These are phyloP conservation scores for Pocillopora damicornis DNA, from an alignment of 64 coral and sea anemone species.

Conservation along the genomic window DNA sequence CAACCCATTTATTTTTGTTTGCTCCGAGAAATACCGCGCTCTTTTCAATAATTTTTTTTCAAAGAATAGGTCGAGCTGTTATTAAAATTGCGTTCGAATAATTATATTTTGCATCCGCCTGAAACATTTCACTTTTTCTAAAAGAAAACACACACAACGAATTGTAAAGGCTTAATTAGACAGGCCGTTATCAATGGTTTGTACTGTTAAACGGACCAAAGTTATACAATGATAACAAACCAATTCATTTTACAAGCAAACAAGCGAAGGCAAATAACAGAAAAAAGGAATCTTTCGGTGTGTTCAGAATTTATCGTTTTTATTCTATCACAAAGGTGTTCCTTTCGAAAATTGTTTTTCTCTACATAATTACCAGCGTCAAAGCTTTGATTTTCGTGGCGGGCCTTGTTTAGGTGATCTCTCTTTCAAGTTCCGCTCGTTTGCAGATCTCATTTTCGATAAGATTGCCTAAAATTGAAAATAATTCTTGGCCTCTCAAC, in stretches of 20 bases:
- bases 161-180: slow-evolving; percentile 84
- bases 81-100: slow-evolving; percentile 73
- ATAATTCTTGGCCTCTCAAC: slow-evolving; percentile 79
- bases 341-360: slow-evolving; percentile 4
- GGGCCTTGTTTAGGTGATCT: slow-evolving; percentile 49
- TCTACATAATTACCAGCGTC: slow-evolving; percentile 25
- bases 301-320: slow-evolving; percentile 12
- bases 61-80: slow-evolving; percentile 74
- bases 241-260: slow-evolving; percentile 80
- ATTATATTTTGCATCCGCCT: slow-evolving; percentile 77
- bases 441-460: slow-evolving; percentile 84
- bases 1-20: slow-evolving; percentile 65
- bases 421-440: slow-evolving; percentile 86
- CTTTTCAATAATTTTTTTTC: slow-evolving; percentile 83
- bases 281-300: slow-evolving; percentile 29
- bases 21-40: slow-evolving; percentile 65
- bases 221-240: slow-evolving; percentile 63
- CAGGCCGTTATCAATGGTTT: slow-evolving; percentile 71
- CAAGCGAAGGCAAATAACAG: slow-evolving; percentile 56
- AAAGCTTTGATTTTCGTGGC: slow-evolving; percentile 46
- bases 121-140: slow-evolving; percentile 69
- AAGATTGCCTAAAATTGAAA: slow-evolving; percentile 82
- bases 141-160: slow-evolving; percentile 69
- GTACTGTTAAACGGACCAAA: slow-evolving; percentile 66
- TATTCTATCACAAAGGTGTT: slow-evolving; percentile 11